These are phyloP conservation scores for Ecliptopera silaceata DNA, from an alignment of 2,888 invertebrate species.

Conservation along the genomic window DNA sequence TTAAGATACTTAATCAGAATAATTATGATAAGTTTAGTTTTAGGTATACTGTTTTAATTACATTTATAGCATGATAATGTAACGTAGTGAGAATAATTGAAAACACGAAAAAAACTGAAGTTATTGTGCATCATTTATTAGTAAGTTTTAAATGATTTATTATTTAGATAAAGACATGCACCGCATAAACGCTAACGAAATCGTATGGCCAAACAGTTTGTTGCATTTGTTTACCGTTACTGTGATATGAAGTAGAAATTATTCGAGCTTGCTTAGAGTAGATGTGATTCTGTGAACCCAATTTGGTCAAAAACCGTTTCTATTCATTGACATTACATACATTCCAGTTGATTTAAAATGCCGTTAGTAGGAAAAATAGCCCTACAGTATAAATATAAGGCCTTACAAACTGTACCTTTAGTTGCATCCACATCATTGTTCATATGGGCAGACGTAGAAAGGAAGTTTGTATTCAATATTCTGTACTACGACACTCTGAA, in stretches of 20 bases:
- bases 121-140: constrained; percentile 8
- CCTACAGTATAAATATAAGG: too few species aligned
- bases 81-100: background rate
- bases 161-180: constrained; percentile 11
- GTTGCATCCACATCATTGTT: too few species aligned
- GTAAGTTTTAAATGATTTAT: background rate
- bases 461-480: too few species aligned
- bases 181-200: constrained; percentile 23
- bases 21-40: constrained; percentile 16
- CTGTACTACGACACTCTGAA: background rate
- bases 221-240: constrained; percentile 76
- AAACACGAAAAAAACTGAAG: background rate
- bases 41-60: constrained; percentile 7
- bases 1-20: constrained; percentile 21
- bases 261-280: constrained; percentile 57
- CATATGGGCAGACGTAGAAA: too few species aligned
- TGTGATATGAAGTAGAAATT: constrained; percentile 74
- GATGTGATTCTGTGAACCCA: constrained; percentile 27
- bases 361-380: too few species aligned
- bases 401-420: too few species aligned
- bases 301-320: constrained; percentile 8
- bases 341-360: constrained; percentile 31
- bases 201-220: constrained; percentile 40
- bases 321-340: constrained; percentile 20
- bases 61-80: constrained; percentile 2